Percentiles rank a stretch among this genome's conserved stretches.
Evolutionary conservation across 2,797 vertebrate species (phyloP).

Genomic region (Odontamblyopus rebecca): DNA sequence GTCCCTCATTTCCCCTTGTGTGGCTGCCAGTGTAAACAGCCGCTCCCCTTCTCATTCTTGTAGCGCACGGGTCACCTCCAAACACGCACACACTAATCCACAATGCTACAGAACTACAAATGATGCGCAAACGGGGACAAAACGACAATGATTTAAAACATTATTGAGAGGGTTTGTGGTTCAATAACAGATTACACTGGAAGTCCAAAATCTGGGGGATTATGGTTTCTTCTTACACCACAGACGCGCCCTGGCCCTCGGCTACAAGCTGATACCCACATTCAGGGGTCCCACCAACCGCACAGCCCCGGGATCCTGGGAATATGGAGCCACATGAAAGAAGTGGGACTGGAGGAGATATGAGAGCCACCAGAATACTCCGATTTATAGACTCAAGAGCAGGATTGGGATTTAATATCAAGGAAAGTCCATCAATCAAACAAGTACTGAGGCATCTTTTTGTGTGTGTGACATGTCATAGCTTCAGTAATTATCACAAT

Average conservation of each 20-base stretch:
- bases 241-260: conserved; percentile 79
- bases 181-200: conserved; percentile 13
- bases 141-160: conserved; percentile 1
- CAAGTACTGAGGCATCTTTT: too few relatives aligned
- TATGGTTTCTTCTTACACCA: conserved; percentile 69
- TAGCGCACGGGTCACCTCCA: conserved; percentile 72
- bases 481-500: too few relatives aligned
- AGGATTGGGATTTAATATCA: too few relatives aligned
- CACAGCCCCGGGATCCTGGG: conserved; percentile 28
- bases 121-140: conserved; percentile 4
- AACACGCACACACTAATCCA: conserved; percentile 36
- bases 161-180: conserved; percentile 22
- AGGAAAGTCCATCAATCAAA: too few relatives aligned
- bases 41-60: conserved; percentile 60
- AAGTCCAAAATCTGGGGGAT: conserved; percentile 23
- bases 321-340: conserved; percentile 57
- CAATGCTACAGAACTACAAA: conserved; percentile 42
- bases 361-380: conserved; percentile 19
- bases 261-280: conserved; percentile 65
- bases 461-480: too few relatives aligned
- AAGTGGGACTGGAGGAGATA: conserved; percentile 18
- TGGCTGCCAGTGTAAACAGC: conserved; percentile 83
- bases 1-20: conserved; percentile 81
- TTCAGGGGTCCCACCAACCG: conserved; percentile 32
- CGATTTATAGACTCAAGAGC: too few relatives aligned